phyloP scores from a whole-genome alignment of 1,140 invertebrate species.

The Drepana arcuata region DNA sequence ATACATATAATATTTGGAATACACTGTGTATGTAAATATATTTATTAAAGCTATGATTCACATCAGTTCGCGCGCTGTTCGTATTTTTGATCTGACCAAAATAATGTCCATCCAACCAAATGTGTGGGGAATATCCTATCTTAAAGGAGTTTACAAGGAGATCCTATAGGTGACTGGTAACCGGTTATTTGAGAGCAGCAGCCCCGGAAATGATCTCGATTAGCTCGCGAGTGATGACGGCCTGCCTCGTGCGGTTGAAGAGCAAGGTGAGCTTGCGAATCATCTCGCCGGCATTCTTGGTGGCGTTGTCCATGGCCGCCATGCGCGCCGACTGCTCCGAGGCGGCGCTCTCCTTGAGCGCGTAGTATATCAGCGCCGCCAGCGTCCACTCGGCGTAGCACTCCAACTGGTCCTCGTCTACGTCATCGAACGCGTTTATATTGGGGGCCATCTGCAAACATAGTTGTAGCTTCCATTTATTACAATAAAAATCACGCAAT shows the following conservation, averaged over 20 bases:
- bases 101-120: too few relatives aligned
- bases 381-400: slow-evolving; percentile 96
- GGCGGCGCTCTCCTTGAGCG: slow-evolving; percentile 96
- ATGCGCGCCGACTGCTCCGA: slow-evolving; percentile 98
- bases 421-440: slow-evolving; percentile 86
- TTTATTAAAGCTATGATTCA: too few relatives aligned
- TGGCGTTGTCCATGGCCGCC: slow-evolving; percentile 99
- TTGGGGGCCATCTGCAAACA: slow-evolving; percentile 80
- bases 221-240: slow-evolving; percentile 98
- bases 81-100: too few relatives aligned
- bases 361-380: slow-evolving; percentile 92
- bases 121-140: too few relatives aligned
- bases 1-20: too few relatives aligned
- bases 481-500: too few relatives aligned
- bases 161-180: too few relatives aligned
- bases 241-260: slow-evolving; percentile 98
- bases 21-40: too few relatives aligned
- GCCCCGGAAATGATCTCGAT: slow-evolving; percentile 99
- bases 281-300: slow-evolving; percentile 99
- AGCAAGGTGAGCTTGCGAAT: slow-evolving; percentile 96
- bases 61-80: too few relatives aligned
- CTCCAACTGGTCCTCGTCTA: slow-evolving; percentile 91
- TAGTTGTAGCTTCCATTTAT: too few relatives aligned
- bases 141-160: too few relatives aligned
- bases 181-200: slow-evolving; percentile 83